These are phyloP conservation scores for Simalia tracyae DNA, from an alignment of 2,797 vertebrate genomes.

Conservation along the genomic window DNA sequence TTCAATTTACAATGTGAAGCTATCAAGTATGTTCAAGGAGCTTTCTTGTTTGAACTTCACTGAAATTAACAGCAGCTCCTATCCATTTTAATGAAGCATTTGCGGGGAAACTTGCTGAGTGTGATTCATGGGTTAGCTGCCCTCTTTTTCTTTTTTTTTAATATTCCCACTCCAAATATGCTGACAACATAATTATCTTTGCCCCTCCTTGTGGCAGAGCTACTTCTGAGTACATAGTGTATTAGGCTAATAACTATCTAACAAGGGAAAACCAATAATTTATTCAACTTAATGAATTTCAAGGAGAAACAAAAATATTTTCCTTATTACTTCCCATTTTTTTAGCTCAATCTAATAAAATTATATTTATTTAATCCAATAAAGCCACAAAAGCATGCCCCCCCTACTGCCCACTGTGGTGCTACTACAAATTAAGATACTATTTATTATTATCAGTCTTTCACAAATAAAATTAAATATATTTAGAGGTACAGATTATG, in stretches of 20 bases:
- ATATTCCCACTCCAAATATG: neutral
- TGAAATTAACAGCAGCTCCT: neutral
- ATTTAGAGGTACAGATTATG: neutral
- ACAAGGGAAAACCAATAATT: neutral
- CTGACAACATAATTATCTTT: neutral
- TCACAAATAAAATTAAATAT: neutral
- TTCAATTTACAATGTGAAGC: neutral
- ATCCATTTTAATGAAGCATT: neutral
- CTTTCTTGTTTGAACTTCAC: neutral
- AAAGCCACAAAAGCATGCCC: too few relatives aligned
- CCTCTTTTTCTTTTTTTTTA: neutral
- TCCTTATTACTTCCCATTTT: neutral
- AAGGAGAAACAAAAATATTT: neutral
- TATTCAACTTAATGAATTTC: too few relatives aligned
- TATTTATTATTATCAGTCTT: neutral
- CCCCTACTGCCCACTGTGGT: neutral
- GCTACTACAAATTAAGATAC: neutral
- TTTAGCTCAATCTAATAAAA: too few relatives aligned
- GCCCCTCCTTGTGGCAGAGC: neutral
- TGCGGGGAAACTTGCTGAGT: neutral
- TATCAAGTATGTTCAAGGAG: neutral
- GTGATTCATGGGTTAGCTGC: neutral
- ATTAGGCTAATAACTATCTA: neutral
- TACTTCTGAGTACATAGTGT: neutral
- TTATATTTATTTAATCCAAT: too few relatives aligned